Base-by-base conservation (phyloP, 2,797 vertebrate genomes). In the Helicolenus hilgendorfi region DNA sequence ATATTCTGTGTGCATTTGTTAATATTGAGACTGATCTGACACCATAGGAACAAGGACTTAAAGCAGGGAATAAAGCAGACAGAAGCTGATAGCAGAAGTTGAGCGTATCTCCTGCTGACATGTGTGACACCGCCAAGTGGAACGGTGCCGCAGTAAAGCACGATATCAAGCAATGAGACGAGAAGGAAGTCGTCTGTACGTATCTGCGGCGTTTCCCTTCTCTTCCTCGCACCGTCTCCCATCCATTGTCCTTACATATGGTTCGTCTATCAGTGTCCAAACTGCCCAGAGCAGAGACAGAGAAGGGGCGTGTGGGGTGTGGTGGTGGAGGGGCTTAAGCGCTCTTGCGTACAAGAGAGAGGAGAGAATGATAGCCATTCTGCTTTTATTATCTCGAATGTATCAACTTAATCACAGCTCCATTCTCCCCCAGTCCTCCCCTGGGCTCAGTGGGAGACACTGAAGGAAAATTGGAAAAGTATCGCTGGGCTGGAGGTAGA, bases 321-420 rank as follows among this genome's bases (percentile, higher is more conserved):
- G 94, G 96, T 90, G 97, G 96, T 90, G 97, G 97, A 77, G 76
- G 77, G 81, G 77, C 55, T 64, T 73, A 83, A 86, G 88, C 82
- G 62, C 88, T 92, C 91, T 82, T 88, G 80, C 85, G 88, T 91
- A 91, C 79, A 63, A 89, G 85, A 78, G 69, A 88, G 93, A 92
- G 90, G 75, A 89, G 93, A 92, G 89, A 92, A 90, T 94, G 96
- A 96, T 95, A 94, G 93, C 86, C 89, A 91, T 94, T 95, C 94
- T 92, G 91, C 91, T 94, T 93, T 96, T 97, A 97, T 97, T 96
- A 97, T 97, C 95, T 96, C 62, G 86, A 95, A 96, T 95, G 94
- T 96, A 97, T 97, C 96, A 97, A 96, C 90, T 95, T 96, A 96
- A 97, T 97, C 95, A 96, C 95, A 95, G 94, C 96, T 96, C 90